phyloP scores from a whole-genome alignment of 2,888 invertebrate species.

The Calliopum simillimum region DNA sequence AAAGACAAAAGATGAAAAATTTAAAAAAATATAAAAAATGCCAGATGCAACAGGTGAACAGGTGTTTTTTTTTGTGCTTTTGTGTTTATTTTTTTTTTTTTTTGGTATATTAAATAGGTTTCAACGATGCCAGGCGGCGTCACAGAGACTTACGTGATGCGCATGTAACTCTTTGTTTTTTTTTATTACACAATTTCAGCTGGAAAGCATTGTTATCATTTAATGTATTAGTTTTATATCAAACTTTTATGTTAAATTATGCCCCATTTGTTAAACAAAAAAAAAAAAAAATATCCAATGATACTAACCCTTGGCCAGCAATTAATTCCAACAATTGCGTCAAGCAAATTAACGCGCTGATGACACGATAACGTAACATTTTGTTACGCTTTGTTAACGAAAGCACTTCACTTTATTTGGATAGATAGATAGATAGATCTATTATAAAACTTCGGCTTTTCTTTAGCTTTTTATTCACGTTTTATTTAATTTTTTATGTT shows the following conservation, averaged over 20 bases:
- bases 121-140: neutral
- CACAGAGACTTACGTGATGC: neutral
- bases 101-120: neutral
- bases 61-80: neutral
- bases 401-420: no score
- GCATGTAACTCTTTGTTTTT: no score
- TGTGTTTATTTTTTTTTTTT: neutral
- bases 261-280: no score
- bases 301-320: constrained; percentile 49
- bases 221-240: constrained; percentile 5
- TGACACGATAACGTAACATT: constrained; percentile 38
- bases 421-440: no score
- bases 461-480: neutral
- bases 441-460: neutral
- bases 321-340: constrained; percentile 44
- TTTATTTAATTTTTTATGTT: neutral
- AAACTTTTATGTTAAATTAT: constrained; percentile 4
- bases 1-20: no score
- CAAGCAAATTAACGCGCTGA: constrained; percentile 40
- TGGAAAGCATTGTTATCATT: neutral
- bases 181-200: neutral
- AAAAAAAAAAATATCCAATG: no score
- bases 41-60: neutral
- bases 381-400: constrained; percentile 35
- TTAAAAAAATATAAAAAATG: no score